These are phyloP conservation scores for Sinopyrophorus schimmeli DNA, from an alignment of 2,888 invertebrate genomes.

Conservation along the genomic window DNA sequence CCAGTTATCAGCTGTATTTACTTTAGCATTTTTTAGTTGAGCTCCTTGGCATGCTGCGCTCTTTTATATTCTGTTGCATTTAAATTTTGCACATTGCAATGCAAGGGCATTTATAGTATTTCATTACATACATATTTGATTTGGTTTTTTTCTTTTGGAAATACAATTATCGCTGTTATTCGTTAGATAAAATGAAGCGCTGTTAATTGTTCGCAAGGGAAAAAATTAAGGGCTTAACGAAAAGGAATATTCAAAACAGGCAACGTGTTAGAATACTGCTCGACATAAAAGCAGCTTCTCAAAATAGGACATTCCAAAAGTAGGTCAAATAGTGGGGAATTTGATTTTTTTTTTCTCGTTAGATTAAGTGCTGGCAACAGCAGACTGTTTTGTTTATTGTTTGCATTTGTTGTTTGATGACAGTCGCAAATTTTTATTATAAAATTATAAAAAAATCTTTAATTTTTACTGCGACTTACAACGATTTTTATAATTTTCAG, in stretches of 20 bases:
- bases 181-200: too few species aligned
- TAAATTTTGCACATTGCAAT: too few species aligned
- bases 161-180: too few species aligned
- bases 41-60: too few species aligned
- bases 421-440: background rate
- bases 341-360: conserved; percentile 17
- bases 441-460: background rate
- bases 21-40: conserved; percentile 5
- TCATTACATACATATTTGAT: too few species aligned
- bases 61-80: too few species aligned
- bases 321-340: conserved; percentile 27
- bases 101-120: too few species aligned
- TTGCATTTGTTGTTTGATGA: conserved; percentile 5
- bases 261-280: background rate
- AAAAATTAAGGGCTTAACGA: too few species aligned
- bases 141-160: too few species aligned
- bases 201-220: background rate
- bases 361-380: conserved; percentile 18
- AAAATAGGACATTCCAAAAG: conserved; percentile 27
- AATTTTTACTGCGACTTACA: conserved; percentile 1
- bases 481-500: conserved; percentile 19
- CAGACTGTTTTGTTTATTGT: conserved; percentile 17
- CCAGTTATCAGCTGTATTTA: conserved; percentile 17
- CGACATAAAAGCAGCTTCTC: conserved; percentile 13
- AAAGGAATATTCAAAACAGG: too few species aligned